A percentile compares a stretch with the other conserved stretches of the same genome.
Conservation (phyloP, 2,888 invertebrate genomes). For the Copidosoma aretas region DNA sequence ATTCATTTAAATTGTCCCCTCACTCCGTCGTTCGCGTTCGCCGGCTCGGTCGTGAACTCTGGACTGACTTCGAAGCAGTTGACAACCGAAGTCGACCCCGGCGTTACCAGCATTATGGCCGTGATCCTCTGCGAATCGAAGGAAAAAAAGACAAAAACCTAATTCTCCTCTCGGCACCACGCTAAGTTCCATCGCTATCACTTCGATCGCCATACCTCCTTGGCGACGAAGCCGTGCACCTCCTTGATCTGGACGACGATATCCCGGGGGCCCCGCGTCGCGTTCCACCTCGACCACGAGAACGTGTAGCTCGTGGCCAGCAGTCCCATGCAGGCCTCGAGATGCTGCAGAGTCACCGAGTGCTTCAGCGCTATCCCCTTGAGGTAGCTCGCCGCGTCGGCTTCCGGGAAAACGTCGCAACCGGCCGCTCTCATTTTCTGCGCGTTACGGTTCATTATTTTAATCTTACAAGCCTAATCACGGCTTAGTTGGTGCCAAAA, state of each 20-base stretch:
- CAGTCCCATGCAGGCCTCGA: constrained; percentile 80
- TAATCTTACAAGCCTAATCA: too few relatives aligned
- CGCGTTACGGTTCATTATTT: too few relatives aligned
- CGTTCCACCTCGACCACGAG: constrained; percentile 80
- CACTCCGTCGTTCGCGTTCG: constrained; percentile 47
- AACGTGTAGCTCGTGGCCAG: constrained; percentile 77
- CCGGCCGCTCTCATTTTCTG: constrained; percentile 69
- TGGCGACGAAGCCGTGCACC: constrained; percentile 65
- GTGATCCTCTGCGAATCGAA: constrained; percentile 57
- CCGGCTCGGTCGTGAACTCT: constrained; percentile 69
- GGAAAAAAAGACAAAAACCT: not conserved
- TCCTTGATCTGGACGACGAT: constrained; percentile 75
- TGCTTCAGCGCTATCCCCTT: constrained; percentile 69
- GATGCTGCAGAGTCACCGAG: constrained; percentile 75
- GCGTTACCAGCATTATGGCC: constrained; percentile 69
- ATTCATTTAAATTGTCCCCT: not conserved
- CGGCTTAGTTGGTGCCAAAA: too few relatives aligned
- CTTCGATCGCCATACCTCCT: constrained; percentile 60
- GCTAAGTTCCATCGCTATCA: not conserved
- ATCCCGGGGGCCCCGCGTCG: constrained; percentile 63
- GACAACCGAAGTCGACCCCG: constrained; percentile 72
- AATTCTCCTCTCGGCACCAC: too few relatives aligned
- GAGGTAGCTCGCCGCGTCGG: constrained; percentile 77
- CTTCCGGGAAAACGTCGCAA: constrained; percentile 82
- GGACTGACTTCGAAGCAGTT: constrained; percentile 80